Percentiles rank a stretch among this genome's conserved stretches.
Evolutionary conservation across 2,888 invertebrate species (phyloP).

Genomic region (Macroteleia sp.): DNA sequence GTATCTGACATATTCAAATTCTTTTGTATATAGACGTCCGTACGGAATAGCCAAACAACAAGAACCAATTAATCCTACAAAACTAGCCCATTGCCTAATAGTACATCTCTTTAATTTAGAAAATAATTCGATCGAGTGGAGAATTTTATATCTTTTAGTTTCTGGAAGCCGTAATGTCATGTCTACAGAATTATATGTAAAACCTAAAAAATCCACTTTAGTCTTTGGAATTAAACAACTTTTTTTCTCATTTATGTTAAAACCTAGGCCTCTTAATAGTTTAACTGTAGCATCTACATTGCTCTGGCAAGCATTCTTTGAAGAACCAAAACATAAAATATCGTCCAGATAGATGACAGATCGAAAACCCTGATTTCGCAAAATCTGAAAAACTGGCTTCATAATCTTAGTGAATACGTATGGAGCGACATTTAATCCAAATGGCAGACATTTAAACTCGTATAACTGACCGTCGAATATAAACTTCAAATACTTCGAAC

Average conservation of each 20-base stretch:
- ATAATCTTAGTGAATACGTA: conserved; percentile 10
- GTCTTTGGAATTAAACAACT: not conserved
- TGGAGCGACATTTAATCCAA: not conserved
- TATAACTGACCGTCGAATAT: not conserved
- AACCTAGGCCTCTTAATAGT: not conserved
- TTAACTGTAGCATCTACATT: not conserved
- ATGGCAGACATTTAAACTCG: conserved; percentile 23
- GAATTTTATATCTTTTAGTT: not conserved
- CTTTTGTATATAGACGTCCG: conserved; percentile 15
- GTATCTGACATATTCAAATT: conserved; percentile 20
- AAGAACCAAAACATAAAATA: not conserved
- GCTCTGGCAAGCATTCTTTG: not conserved
- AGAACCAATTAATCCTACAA: conserved; percentile 24
- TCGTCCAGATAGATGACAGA: conserved; percentile 15
- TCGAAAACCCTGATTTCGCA: not conserved
- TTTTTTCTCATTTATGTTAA: conserved; percentile 7
- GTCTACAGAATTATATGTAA: conserved; percentile 5
- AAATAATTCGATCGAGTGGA: conserved; percentile 6
- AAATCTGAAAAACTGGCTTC: not conserved
- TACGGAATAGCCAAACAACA: conserved; percentile 29
- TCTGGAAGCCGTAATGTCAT: conserved; percentile 9
- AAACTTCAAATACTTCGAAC: conserved; percentile 14
- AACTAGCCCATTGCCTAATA: conserved; percentile 12
- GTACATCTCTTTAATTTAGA: not conserved
- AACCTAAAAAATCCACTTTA: conserved; percentile 9